phyloP scores from a whole-genome alignment of 2,888 invertebrate species.

The Myopa tessellatipennis region DNA sequence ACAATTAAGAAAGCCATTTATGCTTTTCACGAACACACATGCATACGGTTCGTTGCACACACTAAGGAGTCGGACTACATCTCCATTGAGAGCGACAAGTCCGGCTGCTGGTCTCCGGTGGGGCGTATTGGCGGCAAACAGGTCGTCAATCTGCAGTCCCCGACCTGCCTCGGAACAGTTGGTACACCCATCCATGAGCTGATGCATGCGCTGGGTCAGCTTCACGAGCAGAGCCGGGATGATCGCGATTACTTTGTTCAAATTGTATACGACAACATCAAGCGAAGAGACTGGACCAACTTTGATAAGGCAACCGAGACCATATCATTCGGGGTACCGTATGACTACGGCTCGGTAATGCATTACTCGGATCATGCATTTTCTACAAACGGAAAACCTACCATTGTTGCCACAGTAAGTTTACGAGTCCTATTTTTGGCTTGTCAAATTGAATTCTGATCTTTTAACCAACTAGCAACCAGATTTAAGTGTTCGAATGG shows the following conservation, averaged over 20 bases:
- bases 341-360: conserved; percentile 86
- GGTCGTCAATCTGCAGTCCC: conserved; percentile 80
- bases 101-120: conserved; percentile 86
- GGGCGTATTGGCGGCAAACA: conserved; percentile 75
- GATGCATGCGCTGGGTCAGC: conserved; percentile 82
- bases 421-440: background rate
- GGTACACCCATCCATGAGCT: conserved; percentile 84
- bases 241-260: conserved; percentile 79
- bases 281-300: conserved; percentile 74
- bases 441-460: background rate
- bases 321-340: conserved; percentile 77
- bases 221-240: conserved; percentile 84
- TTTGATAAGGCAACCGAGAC: conserved; percentile 77
- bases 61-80: conserved; percentile 77
- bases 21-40: conserved; percentile 81
- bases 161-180: conserved; percentile 76
- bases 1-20: conserved; percentile 78
- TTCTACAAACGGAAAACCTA: conserved; percentile 77
- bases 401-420: conserved; percentile 77
- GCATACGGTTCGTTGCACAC: conserved; percentile 78
- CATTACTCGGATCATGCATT: conserved; percentile 85
- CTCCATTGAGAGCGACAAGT: conserved; percentile 75
- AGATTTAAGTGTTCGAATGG: conserved; percentile 70
- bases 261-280: conserved; percentile 78
- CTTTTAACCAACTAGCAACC: conserved; percentile 50